These are phyloP conservation scores for Lipotes vexillifer DNA, from an alignment of 2,113 vertebrate genomes.

Conservation along the genomic window DNA sequence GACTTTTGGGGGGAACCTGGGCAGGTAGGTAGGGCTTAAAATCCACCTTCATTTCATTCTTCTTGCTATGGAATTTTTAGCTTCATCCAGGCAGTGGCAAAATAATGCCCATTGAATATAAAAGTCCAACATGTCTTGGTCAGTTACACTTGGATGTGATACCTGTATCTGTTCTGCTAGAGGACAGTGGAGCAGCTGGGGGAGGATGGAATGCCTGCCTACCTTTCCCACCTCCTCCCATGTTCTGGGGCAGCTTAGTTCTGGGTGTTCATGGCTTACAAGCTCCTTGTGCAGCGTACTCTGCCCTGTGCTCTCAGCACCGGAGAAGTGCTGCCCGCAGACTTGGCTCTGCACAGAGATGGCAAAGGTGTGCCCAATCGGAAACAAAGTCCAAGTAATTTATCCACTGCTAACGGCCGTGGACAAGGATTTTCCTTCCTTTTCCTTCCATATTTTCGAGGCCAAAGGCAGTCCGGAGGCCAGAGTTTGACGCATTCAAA, in stretches of 20 bases:
- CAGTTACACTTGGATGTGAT: rapidly evolving
- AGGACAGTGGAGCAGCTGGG: rapidly evolving
- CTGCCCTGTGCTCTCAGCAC: neutral
- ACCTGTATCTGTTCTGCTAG: neutral
- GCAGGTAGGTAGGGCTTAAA: neutral
- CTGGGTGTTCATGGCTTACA: neutral
- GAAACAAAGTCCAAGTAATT: neutral
- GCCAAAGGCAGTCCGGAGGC: neutral
- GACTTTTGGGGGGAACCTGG: neutral
- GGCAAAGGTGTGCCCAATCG: neutral
- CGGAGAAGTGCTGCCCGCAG: neutral
- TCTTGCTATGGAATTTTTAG: neutral
- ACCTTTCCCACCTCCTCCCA: neutral
- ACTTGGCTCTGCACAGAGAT: neutral
- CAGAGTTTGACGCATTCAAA: neutral
- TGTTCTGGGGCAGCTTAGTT: neutral
- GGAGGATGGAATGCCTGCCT: rapidly evolving
- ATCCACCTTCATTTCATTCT: neutral
- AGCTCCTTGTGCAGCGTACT: neutral
- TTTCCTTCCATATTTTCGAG: neutral
- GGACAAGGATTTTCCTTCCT: neutral
- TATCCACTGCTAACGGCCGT: rapidly evolving
- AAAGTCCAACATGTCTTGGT: rapidly evolving
- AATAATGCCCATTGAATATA: neutral
- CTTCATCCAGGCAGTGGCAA: neutral